A percentile compares a stretch with the other conserved stretches of the same genome.
These are phyloP conservation scores for Dioctria rufipes DNA, from an alignment of 2,888 invertebrate species.

Conservation along the genomic window DNA sequence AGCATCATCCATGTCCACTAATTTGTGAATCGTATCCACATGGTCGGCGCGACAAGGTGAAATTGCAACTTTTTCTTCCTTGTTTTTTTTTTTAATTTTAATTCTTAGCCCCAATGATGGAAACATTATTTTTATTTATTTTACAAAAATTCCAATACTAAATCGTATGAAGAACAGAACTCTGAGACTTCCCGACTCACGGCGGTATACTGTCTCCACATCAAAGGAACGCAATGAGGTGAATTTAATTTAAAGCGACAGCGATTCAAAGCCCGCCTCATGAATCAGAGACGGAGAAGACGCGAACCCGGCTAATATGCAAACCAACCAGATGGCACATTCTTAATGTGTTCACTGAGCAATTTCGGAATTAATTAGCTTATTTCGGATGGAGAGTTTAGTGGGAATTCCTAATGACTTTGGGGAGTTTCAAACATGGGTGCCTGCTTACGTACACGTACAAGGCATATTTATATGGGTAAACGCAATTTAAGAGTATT, in stretches of 20 bases:
- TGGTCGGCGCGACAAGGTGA: neutral
- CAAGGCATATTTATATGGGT: too few species aligned
- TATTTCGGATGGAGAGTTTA: slow-evolving; percentile 1
- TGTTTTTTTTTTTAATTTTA: neutral
- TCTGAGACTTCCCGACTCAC: neutral
- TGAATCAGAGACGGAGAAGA: slow-evolving; percentile 40
- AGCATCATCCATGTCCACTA: slow-evolving; percentile 20
- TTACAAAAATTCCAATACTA: neutral
- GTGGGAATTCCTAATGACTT: slow-evolving; percentile 27
- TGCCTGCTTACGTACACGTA: too few species aligned
- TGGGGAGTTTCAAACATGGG: neutral
- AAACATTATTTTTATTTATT: neutral
- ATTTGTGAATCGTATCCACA: slow-evolving; percentile 28
- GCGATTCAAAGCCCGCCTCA: slow-evolving; percentile 47
- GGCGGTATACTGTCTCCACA: slow-evolving; percentile 41
- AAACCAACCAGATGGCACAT: slow-evolving; percentile 39
- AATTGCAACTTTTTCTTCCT: slow-evolving; percentile 7
- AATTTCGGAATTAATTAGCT: slow-evolving; percentile 48
- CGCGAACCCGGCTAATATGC: slow-evolving; percentile 32
- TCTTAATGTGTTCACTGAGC: slow-evolving; percentile 51
- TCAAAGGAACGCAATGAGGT: slow-evolving; percentile 55
- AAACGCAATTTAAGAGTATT: too few species aligned
- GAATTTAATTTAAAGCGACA: slow-evolving; percentile 55
- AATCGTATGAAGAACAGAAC: neutral
- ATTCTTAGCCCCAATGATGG: neutral